Evolutionary conservation across 1,140 invertebrate species (phyloP), one percentile per base, ranked within the genome.

Genomic region (Rhyzopertha dominica): DNA sequence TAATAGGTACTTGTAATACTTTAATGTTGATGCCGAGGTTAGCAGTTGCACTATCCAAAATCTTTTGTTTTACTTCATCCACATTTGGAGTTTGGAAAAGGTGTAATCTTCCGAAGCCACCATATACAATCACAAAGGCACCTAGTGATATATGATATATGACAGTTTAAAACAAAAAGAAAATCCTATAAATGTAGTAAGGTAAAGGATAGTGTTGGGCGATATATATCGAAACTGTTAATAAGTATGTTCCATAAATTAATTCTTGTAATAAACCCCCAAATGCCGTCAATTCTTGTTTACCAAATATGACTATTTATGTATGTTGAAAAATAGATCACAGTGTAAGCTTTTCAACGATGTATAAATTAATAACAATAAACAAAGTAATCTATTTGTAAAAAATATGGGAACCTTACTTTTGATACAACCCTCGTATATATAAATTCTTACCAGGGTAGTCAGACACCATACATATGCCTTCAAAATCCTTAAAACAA

Each of bases 401-500:
- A 2, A 13, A 3, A 35, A 13, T 3, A 3, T 13, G 32, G 14
- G 10, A 9, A 35, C 2, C n/a, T 18, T 12, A 9, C 4, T 24
- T 13, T 28, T 30, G 4, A 12, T 42, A n/a, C n/a, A n/a, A n/a
- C n/a, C n/a, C n/a, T n/a, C n/a, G n/a, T n/a, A n/a, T n/a, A n/a
- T n/a, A n/a, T n/a, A n/a, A 19, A 42, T 36, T 36, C 30, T 36
- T 35, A 64, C 61, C 61, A 62, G 67, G 63, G 53, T 68, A 65
- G 62, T 74, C 74, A 56, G 70, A 71, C 54, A 83, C 75, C 51
- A 76, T 75, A 29, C 76, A 70, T 48, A 94, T 71, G 41, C 83
- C 81, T 65, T 93, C 87, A 46, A 97, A 91, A 67, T 95, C 91
- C 71, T 90, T 93, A 68, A 90, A 98, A 65, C 81, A 84, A 69